phyloP scores from a whole-genome alignment of 2,113 vertebrate genomes.

The Rhinoptilus africanus region DNA sequence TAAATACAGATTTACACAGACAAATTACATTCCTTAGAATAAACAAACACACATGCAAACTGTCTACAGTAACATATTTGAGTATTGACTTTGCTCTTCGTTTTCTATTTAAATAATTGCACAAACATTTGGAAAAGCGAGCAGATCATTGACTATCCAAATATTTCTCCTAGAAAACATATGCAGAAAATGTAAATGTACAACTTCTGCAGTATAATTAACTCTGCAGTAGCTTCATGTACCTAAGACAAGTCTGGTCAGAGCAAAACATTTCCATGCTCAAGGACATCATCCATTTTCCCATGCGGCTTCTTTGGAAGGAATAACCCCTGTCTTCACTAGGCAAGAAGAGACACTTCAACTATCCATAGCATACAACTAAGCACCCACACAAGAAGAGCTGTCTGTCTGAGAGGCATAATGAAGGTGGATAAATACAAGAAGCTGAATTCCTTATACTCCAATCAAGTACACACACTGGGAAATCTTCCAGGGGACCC shows the following conservation, averaged over 20 bases:
- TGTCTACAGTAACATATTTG: background rate
- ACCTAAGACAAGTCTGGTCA: background rate
- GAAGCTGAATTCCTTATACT: background rate
- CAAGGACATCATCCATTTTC: background rate
- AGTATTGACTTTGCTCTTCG: background rate
- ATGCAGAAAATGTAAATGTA: background rate
- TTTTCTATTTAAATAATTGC: background rate
- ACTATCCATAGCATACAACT: accelerated
- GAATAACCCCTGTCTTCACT: background rate
- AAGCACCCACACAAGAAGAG: background rate
- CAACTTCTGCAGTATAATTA: background rate
- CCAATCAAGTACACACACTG: background rate
- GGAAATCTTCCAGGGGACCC: background rate
- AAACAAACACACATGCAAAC: background rate
- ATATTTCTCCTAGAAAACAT: background rate
- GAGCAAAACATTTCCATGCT: background rate
- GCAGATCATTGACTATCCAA: background rate
- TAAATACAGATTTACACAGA: background rate
- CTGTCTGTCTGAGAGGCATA: background rate
- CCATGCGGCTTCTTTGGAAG: background rate
- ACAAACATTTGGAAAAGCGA: background rate
- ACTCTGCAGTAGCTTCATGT: background rate
- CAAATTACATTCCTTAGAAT: background rate
- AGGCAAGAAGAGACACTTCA: background rate
- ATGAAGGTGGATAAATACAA: background rate